phyloP scores from a whole-genome alignment of 1,140 invertebrate genomes.

The Drosophila kanapiae region DNA sequence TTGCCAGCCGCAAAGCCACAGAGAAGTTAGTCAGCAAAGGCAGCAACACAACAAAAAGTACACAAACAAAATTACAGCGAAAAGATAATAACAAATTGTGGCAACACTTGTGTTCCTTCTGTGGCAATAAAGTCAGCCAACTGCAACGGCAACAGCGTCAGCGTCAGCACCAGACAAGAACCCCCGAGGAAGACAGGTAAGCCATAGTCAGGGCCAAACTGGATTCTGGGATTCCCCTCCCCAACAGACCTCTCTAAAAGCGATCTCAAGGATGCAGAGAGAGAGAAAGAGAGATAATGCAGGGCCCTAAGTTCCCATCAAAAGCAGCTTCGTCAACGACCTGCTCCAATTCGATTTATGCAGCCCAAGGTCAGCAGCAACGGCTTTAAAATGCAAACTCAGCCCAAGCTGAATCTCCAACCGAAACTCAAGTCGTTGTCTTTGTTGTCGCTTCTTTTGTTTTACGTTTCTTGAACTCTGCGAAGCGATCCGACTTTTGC shows the following conservation, averaged over 20 bases:
- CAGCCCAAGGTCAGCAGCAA: conserved; percentile 75
- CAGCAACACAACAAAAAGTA: conserved; percentile 26
- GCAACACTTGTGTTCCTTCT: conserved; percentile 55
- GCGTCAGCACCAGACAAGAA: conserved; percentile 11
- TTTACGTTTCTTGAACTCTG: conserved; percentile 54
- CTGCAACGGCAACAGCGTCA: conserved; percentile 9
- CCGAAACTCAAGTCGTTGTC: conserved; percentile 19
- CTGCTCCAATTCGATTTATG: conserved; percentile 81
- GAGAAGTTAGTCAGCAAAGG: conserved; percentile 57
- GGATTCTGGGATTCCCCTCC: conserved; percentile 27
- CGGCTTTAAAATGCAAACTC: conserved; percentile 78
- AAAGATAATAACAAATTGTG: conserved; percentile 42
- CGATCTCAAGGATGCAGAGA: conserved; percentile 65
- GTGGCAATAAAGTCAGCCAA: conserved; percentile 32
- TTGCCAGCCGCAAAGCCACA: conserved; percentile 71
- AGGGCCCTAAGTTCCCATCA: conserved; percentile 50
- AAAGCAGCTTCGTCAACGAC: conserved; percentile 68
- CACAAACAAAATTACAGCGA: conserved; percentile 35
- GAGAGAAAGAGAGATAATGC: conserved; percentile 61
- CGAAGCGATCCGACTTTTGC: conserved; percentile 13
- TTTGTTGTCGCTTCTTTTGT: conserved; percentile 22
- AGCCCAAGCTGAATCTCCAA: conserved; percentile 41
- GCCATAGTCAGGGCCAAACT: conserved; percentile 38
- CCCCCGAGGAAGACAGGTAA: conserved; percentile 36
- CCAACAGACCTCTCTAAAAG: conserved; percentile 4